Conservation (phyloP, 2,888 invertebrate genomes). For the Timema cristinae region DNA sequence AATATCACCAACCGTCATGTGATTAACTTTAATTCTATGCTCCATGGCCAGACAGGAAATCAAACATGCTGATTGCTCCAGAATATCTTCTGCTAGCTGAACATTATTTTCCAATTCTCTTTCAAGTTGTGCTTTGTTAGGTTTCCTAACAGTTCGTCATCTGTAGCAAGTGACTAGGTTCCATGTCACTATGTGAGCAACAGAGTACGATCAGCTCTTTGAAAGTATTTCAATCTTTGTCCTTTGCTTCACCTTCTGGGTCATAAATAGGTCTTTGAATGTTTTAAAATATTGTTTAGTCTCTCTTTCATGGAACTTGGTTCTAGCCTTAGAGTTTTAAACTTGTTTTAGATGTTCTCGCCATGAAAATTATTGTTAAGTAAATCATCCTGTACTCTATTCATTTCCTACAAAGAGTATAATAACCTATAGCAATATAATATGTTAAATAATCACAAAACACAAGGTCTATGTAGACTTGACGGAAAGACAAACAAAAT, state of each 20-base stretch:
- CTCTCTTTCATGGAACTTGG: background rate
- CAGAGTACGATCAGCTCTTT: background rate
- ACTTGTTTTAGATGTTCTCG: background rate
- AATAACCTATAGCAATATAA: background rate
- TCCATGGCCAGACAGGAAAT: background rate
- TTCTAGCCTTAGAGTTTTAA: background rate
- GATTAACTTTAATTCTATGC: background rate
- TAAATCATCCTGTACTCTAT: background rate
- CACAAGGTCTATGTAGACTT: too few species aligned
- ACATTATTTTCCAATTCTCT: background rate
- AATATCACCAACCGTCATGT: constrained; percentile 1
- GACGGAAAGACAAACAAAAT: too few species aligned
- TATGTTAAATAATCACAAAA: too few species aligned
- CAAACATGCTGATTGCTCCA: background rate
- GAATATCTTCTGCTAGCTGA: background rate
- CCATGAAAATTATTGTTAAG: background rate
- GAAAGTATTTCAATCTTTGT: background rate
- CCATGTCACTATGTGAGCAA: background rate
- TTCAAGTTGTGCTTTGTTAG: constrained; percentile 3
- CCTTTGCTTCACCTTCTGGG: background rate
- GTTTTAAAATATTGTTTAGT: background rate
- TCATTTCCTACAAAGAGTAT: background rate
- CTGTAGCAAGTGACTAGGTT: background rate
- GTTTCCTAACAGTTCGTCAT: background rate
- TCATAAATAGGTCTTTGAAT: background rate